Evolutionary conservation across 2,888 invertebrate genomes (phyloP).

Genomic region (Scelioninae gen. 2): DNA sequence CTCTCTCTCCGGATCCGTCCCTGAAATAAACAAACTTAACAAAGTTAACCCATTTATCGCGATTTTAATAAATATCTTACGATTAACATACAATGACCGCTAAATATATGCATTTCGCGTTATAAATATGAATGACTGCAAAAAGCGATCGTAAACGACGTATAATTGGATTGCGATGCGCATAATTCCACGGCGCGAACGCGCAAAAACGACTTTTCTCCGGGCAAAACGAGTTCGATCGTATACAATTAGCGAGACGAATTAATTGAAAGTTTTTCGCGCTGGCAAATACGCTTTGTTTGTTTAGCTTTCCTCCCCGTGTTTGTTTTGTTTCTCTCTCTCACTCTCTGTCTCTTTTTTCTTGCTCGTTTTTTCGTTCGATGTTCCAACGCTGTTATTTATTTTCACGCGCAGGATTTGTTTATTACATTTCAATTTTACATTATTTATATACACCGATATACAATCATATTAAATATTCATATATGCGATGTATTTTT

Average conservation of each 20-base stretch:
- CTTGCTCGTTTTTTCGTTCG: too few species aligned
- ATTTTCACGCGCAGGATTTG: too few species aligned
- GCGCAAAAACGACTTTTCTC: constrained; percentile 45
- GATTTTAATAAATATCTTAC: constrained; percentile 55
- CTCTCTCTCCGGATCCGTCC: constrained; percentile 35
- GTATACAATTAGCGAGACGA: constrained; percentile 51
- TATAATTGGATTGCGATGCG: constrained; percentile 55
- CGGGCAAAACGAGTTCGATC: constrained; percentile 47
- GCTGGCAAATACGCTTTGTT: too few species aligned
- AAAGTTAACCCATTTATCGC: constrained; percentile 54
- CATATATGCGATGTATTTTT: too few species aligned
- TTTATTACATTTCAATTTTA: too few species aligned
- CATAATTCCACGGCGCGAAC: constrained; percentile 45
- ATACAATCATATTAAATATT: too few species aligned
- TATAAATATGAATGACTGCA: constrained; percentile 55
- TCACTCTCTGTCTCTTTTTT: too few species aligned
- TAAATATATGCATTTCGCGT: constrained; percentile 54
- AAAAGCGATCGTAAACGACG: constrained; percentile 49
- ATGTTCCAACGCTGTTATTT: too few species aligned
- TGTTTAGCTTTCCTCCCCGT: not conserved
- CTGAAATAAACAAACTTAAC: constrained; percentile 54
- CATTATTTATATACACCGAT: too few species aligned
- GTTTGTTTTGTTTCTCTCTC: too few species aligned
- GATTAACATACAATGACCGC: constrained; percentile 57
- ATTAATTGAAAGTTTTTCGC: constrained; percentile 47